phyloP scores from a whole-genome alignment of 2,797 vertebrate genomes.

The Syngnathus rostellatus region DNA sequence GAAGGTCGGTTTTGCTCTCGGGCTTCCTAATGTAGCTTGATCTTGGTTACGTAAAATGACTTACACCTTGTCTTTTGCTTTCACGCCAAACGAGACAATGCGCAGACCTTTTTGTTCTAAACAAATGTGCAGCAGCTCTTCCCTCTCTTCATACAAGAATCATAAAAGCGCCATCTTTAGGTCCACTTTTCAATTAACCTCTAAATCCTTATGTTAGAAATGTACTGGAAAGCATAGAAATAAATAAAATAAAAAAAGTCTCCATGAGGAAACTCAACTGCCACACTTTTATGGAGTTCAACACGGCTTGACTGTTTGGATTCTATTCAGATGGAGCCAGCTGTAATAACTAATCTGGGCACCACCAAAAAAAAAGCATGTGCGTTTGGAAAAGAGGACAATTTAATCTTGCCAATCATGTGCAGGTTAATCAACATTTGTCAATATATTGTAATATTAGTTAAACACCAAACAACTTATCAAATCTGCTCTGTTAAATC shows the following conservation, averaged over 20 bases:
- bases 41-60: background rate
- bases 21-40: background rate
- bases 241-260: slow-evolving; percentile 8
- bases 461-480: slow-evolving; percentile 12
- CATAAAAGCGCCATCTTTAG: background rate
- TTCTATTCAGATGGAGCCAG: slow-evolving; percentile 40
- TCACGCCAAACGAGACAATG: background rate
- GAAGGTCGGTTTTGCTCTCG: background rate
- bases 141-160: background rate
- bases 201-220: slow-evolving; percentile 19
- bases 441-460: background rate
- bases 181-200: background rate
- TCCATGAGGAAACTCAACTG: slow-evolving; percentile 17
- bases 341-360: slow-evolving; percentile 34
- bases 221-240: slow-evolving; percentile 13
- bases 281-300: slow-evolving; percentile 5
- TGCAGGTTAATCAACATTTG: slow-evolving; percentile 23
- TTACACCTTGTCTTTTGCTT: background rate
- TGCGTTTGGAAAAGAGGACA: slow-evolving; percentile 59
- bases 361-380: slow-evolving; percentile 32
- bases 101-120: background rate
- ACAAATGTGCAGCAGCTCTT: background rate
- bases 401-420: slow-evolving; percentile 41
- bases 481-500: slow-evolving; percentile 55
- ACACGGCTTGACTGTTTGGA: slow-evolving; percentile 43